Percentiles rank a stretch among this genome's conserved stretches.
phyloP scores from a whole-genome alignment of 1,140 invertebrate species.

The Scaptodrosophila lebanonensis region DNA sequence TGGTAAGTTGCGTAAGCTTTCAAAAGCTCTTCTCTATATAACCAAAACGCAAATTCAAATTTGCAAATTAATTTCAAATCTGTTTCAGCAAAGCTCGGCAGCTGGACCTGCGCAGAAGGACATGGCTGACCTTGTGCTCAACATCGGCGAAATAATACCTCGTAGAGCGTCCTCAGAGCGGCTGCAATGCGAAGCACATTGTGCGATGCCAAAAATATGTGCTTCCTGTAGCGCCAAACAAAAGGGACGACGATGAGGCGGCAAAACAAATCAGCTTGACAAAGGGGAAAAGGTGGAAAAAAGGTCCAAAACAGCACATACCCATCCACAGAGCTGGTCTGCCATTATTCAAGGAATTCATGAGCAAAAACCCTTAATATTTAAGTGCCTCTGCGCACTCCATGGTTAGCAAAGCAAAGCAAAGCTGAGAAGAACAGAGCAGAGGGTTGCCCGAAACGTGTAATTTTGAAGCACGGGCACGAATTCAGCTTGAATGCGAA shows the following conservation, averaged over 20 bases:
- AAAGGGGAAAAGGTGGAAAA: slow-evolving; percentile 9
- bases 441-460: slow-evolving; percentile 44
- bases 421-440: slow-evolving; percentile 11
- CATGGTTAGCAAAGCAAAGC: too few relatives aligned
- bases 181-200: slow-evolving; percentile 48
- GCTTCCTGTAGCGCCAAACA: slow-evolving; percentile 13
- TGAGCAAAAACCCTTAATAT: slow-evolving; percentile 50
- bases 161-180: background rate
- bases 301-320: slow-evolving; percentile 20
- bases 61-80: too few relatives aligned
- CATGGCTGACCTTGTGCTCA: slow-evolving; percentile 44
- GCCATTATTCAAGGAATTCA: slow-evolving; percentile 43
- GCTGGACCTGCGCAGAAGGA: slow-evolving; percentile 44
- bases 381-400: slow-evolving; percentile 53
- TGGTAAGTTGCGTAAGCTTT: too few relatives aligned
- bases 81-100: too few relatives aligned
- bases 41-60: too few relatives aligned
- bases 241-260: slow-evolving; percentile 18
- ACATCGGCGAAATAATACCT: slow-evolving; percentile 22
- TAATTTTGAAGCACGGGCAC: slow-evolving; percentile 61
- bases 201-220: slow-evolving; percentile 12
- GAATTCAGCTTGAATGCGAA: slow-evolving; percentile 42
- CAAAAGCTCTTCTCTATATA: too few relatives aligned
- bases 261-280: slow-evolving; percentile 28
- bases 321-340: slow-evolving; percentile 28